Conservation (phyloP, 2,888 invertebrate genomes). For the Entomobrya multifasciata region DNA sequence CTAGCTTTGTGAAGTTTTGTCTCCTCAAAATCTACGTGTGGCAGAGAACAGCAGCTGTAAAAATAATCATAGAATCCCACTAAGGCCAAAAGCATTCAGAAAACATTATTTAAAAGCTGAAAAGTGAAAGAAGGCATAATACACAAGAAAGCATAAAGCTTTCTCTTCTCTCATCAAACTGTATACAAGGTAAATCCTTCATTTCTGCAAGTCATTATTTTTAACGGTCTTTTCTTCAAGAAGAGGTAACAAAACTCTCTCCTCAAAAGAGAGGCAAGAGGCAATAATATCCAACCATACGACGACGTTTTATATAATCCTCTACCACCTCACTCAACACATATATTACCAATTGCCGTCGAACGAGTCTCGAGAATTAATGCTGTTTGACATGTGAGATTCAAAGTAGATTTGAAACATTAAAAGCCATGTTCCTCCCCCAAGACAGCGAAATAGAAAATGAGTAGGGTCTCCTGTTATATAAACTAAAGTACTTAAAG, state of each 20-base stretch:
- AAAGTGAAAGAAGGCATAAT: slow-evolving; percentile 36
- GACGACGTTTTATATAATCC: slow-evolving; percentile 11
- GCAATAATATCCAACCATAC: not conserved
- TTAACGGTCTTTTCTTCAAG: slow-evolving; percentile 47
- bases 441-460: slow-evolving; percentile 10
- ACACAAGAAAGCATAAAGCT: slow-evolving; percentile 31
- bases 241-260: not conserved
- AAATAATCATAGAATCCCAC: slow-evolving; percentile 54
- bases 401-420: slow-evolving; percentile 68
- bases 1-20: not conserved
- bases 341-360: slow-evolving; percentile 14
- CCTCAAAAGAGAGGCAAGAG: not conserved
- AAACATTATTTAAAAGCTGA: slow-evolving; percentile 64
- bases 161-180: slow-evolving; percentile 66
- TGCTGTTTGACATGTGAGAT: slow-evolving; percentile 71
- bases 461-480: not conserved
- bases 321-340: not conserved
- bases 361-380: too few species aligned
- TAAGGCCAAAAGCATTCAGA: slow-evolving; percentile 51
- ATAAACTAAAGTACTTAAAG: too few species aligned
- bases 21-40: not conserved
- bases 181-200: slow-evolving; percentile 53
- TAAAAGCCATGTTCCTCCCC: slow-evolving; percentile 51
- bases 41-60: slow-evolving; percentile 47
- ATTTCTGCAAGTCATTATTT: slow-evolving; percentile 68